These are phyloP conservation scores for Rafetus swinhoei DNA, from an alignment of 2,113 vertebrate genomes.

Conservation along the genomic window DNA sequence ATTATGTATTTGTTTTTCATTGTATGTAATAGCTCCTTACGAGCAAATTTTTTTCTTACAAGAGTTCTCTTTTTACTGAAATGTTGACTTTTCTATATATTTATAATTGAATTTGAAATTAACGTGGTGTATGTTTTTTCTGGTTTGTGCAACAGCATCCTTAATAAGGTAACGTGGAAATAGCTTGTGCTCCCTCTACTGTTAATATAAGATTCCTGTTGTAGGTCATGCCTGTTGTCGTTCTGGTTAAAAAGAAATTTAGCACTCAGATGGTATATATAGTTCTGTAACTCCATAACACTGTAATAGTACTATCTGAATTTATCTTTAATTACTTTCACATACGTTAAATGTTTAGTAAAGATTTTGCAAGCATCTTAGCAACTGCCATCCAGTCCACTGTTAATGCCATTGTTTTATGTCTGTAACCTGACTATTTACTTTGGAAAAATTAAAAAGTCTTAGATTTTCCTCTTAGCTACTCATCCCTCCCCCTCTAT, in stretches of 20 bases:
- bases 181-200: slow-evolving; percentile 66
- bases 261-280: fast-evolving
- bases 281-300: neutral
- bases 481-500: neutral
- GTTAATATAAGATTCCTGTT: slow-evolving; percentile 8
- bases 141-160: neutral
- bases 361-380: neutral
- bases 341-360: neutral
- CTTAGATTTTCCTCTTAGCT: neutral
- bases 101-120: neutral
- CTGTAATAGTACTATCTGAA: fast-evolving
- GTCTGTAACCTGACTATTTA: neutral
- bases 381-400: neutral
- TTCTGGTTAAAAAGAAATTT: neutral
- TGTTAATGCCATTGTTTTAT: neutral
- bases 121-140: neutral
- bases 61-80: neutral
- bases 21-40: neutral
- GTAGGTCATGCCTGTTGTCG: fast-evolving
- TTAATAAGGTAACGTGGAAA: neutral
- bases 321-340: neutral
- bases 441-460: neutral
- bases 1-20: neutral
- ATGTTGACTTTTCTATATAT: neutral
- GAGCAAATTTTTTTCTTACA: neutral